A percentile compares a stretch with the other conserved stretches of the same genome.
Conservation (phyloP, 2,113 vertebrate genomes). For the Lutjanus erythropterus region DNA sequence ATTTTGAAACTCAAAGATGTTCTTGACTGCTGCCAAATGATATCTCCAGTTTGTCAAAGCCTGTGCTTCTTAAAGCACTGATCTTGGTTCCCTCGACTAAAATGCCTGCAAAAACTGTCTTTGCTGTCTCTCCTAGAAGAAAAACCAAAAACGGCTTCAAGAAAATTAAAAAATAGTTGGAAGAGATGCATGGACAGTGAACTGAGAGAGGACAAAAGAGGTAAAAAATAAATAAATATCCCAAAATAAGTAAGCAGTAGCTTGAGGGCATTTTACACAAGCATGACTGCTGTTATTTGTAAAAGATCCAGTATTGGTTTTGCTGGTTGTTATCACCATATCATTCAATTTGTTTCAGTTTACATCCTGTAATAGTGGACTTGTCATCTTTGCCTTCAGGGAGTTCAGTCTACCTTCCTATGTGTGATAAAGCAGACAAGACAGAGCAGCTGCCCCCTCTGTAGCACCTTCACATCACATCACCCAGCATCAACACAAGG, state of each 20-base stretch:
- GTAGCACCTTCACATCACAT: constrained; percentile 6
- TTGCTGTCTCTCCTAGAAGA: background rate
- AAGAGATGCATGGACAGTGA: background rate
- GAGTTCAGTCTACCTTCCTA: background rate
- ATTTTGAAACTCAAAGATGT: constrained; percentile 12
- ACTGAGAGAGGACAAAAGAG: background rate
- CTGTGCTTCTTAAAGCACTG: background rate
- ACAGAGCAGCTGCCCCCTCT: constrained; percentile 6
- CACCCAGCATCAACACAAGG: constrained; percentile 1
- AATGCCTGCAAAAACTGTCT: background rate
- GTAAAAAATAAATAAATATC: background rate
- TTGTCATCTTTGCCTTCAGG: background rate
- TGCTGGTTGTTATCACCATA: background rate
- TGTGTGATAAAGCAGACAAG: constrained; percentile 10
- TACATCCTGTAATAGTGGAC: background rate
- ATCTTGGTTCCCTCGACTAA: constrained; percentile 1
- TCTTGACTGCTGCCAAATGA: background rate
- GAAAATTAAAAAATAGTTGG: background rate
- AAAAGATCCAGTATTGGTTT: background rate
- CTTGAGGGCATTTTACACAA: background rate
- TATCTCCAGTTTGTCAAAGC: constrained; percentile 12
- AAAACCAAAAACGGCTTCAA: background rate
- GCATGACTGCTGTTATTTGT: background rate
- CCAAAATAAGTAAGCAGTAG: background rate
- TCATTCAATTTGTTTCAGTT: constrained; percentile 25